Conservation (phyloP, 2,113 vertebrate genomes). For the Crotalus viridis region DNA sequence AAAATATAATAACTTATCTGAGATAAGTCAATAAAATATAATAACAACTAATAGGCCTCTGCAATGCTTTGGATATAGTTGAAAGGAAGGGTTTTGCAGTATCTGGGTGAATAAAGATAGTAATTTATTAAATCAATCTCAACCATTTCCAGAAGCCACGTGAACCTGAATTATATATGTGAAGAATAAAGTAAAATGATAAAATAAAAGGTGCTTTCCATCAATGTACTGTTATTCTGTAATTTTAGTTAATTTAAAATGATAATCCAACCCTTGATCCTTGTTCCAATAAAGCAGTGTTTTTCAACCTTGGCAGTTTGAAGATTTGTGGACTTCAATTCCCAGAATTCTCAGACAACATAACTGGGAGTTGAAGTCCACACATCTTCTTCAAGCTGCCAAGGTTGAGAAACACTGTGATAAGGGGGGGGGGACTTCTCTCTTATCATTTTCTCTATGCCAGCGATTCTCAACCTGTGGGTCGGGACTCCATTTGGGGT, state of each 20-base stretch:
- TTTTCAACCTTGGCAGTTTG: no score
- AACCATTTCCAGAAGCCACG: background rate
- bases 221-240: background rate
- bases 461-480: background rate
- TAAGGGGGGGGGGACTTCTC: background rate
- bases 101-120: background rate
- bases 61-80: background rate
- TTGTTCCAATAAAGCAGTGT: background rate
- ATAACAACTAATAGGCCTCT: background rate
- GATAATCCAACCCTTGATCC: background rate
- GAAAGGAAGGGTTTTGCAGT: background rate
- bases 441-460: background rate
- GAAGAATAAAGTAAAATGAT: background rate
- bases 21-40: background rate
- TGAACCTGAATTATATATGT: background rate
- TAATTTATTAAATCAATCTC: background rate
- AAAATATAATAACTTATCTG: background rate
- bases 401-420: background rate
- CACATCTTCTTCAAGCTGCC: no score
- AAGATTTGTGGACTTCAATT: no score
- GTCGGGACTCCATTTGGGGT: no score
- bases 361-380: no score
- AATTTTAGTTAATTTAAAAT: background rate
- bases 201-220: background rate
- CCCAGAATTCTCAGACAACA: no score